Base-by-base conservation (phyloP, 2,797 vertebrate genomes). In the Anguilla marmorata region DNA sequence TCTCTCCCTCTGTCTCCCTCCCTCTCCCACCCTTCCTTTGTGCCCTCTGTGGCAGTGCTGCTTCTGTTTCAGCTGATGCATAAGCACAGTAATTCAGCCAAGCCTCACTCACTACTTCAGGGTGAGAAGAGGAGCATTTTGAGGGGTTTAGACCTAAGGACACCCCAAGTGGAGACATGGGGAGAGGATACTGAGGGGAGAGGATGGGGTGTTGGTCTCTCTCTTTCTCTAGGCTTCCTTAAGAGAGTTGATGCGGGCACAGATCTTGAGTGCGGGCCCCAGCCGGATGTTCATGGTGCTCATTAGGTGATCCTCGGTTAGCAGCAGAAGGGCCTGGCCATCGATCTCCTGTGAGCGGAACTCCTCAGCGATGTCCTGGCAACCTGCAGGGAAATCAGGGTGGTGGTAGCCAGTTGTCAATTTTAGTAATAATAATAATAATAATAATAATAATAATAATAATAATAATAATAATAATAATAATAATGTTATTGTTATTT, bases 221-320 rank as follows among this genome's bases (percentile, higher is more conserved):
- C 12, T 12, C 4, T 30, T 83, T 54, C 50, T n/a, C 9, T 72
- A 86, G 45, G 96, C 96, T 94, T 99, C 97, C 90, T 98, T 99
- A 88, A 99, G 97, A 0, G 98, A 93, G 87, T 98, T 99, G 94
- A 99, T 99, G 95, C 99, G 98, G 90, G 98, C 98, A 63, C 98
- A 99, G 93, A 99, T 99, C 95, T 99, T 99, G 86, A 99, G 97
- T 33, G 98, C 98, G 3, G 98, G 98, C 48, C 98, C 98, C 91
- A 99, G 94, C 92, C 99, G 99, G 92, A 99, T 97, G 93, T 99
- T 99, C 98, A 99, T 99, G 91, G 98, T 98, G 92, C 97, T 98
- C 98, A 99, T 99, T 88, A 99, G 97, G 83, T 99, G 98, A 91
- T 99, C 98, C 90, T 99, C 98, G n/a, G 99, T 99, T 90, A 99